Evolutionary conservation across 2,113 vertebrate species (phyloP).

Genomic region (Oncorhynchus nerka): DNA sequence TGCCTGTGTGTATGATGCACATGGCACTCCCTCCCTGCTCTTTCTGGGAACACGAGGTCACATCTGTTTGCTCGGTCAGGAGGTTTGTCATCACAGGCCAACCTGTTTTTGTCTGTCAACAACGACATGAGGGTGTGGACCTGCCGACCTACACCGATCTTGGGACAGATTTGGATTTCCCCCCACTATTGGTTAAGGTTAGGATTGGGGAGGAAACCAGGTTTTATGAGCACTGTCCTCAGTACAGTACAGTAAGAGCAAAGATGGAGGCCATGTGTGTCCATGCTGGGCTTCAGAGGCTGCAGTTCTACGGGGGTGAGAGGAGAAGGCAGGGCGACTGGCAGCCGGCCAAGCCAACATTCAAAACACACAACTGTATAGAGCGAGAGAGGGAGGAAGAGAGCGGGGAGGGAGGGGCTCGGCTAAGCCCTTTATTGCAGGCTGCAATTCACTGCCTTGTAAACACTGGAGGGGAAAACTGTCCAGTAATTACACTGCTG

Average conservation of each 20-base stretch:
- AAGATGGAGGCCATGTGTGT: neutral
- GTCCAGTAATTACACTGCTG: constrained; percentile 19
- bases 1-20: constrained; percentile 24
- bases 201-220: neutral
- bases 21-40: constrained; percentile 45
- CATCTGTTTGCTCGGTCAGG: constrained; percentile 33
- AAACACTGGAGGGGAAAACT: constrained; percentile 47
- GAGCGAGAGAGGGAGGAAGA: neutral
- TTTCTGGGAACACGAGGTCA: constrained; percentile 34
- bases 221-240: constrained; percentile 42
- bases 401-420: constrained; percentile 41
- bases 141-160: neutral
- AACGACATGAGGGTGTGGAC: constrained; percentile 66
- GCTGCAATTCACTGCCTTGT: constrained; percentile 58
- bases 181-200: too few species aligned
- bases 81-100: constrained; percentile 45
- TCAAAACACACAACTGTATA: constrained; percentile 50
- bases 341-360: constrained; percentile 48
- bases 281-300: neutral
- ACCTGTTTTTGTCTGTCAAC: constrained; percentile 64
- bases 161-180: too few species aligned
- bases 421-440: constrained; percentile 57
- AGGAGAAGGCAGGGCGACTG: constrained; percentile 44
- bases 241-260: constrained; percentile 17
- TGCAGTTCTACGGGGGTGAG: constrained; percentile 22